phyloP scores from a whole-genome alignment of 92 coral and sea anemone genomes.

The Porites lobata region DNA sequence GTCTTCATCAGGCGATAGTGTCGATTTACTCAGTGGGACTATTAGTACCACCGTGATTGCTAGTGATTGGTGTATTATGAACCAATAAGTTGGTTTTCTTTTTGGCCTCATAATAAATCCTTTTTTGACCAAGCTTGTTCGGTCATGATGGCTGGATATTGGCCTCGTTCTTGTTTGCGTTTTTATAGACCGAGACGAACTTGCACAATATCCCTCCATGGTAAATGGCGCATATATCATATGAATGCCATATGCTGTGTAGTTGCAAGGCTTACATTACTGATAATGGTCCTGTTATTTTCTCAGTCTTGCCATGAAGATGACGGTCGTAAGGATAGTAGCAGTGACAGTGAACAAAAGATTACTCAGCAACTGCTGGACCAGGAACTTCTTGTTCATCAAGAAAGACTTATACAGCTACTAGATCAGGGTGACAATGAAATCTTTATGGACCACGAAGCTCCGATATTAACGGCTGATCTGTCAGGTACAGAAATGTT shows the following conservation, averaged over 20 bases:
- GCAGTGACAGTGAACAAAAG: conserved; percentile 82
- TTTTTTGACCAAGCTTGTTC: too few relatives aligned
- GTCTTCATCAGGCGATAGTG: too few relatives aligned
- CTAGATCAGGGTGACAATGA: conserved; percentile 94
- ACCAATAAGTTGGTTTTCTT: too few relatives aligned
- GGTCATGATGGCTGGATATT: too few relatives aligned
- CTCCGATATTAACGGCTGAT: conserved; percentile 55
- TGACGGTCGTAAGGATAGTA: conserved; percentile 73
- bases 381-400: conserved; percentile 93
- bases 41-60: too few relatives aligned
- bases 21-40: too few relatives aligned
- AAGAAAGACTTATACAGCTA: conserved; percentile 88
- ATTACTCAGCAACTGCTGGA: conserved; percentile 87
- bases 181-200: too few relatives aligned
- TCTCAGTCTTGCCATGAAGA: conserved; percentile 69
- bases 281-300: not conserved
- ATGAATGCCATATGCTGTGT: not conserved
- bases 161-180: too few relatives aligned
- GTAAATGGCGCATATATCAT: too few relatives aligned
- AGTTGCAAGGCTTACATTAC: not conserved
- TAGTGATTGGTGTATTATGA: too few relatives aligned
- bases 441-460: conserved; percentile 74
- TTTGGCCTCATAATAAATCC: too few relatives aligned
- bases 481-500: conserved; percentile 10
- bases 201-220: too few relatives aligned